Base-by-base conservation (phyloP, 2,797 vertebrate genomes). In the Chaetophractus vellerosus region DNA sequence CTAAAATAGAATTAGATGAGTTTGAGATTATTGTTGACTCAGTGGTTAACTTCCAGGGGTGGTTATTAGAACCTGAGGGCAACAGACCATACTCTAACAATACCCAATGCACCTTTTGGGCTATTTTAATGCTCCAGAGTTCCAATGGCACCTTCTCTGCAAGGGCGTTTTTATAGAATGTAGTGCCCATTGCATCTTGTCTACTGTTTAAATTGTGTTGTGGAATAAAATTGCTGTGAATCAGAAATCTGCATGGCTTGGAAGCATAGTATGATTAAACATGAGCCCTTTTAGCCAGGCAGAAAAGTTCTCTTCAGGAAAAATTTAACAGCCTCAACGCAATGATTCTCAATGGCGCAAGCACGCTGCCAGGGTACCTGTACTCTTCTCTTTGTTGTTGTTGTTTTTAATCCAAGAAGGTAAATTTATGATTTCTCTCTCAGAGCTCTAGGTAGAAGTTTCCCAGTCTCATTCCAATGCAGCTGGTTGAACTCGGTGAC, bases 131-230 rank as follows among this genome's bases (percentile, higher is more conserved):
- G n/a, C n/a, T n/a, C n/a, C n/a, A n/a, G n/a, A n/a, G n/a, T n/a
- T n/a, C n/a, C n/a, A n/a, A n/a, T n/a, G 41, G 16, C 48, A 84
- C 14, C 66, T 87, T 88, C 64, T 28, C 66, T 59, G 38, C 48
- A n/a, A 38, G 33, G 48, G 21, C 83, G 41, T 11, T 96, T 90
- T 96, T 79, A 48, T 21, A 50, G 9, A 84, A 75, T 59, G 6
- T 48, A 36, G 69, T 93, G n/a, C 28, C 15, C 9, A 5, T 63
- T 90, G 64, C 50, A 82, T 87, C 9, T 7, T 57, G 38, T 11
- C 33, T 69, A 24, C 19, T 93, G 94, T 80, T 81, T 96, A 86
- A 69, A 91, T 66, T 95, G 48, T 89, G n/a, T 26, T 76, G 61
- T 31, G 10, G 41, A 91, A 84, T 57, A 45, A 91, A 66, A 52